These are phyloP conservation scores for Nothoprocta perdicaria DNA, from an alignment of 2,113 vertebrate genomes.

Conservation along the genomic window DNA sequence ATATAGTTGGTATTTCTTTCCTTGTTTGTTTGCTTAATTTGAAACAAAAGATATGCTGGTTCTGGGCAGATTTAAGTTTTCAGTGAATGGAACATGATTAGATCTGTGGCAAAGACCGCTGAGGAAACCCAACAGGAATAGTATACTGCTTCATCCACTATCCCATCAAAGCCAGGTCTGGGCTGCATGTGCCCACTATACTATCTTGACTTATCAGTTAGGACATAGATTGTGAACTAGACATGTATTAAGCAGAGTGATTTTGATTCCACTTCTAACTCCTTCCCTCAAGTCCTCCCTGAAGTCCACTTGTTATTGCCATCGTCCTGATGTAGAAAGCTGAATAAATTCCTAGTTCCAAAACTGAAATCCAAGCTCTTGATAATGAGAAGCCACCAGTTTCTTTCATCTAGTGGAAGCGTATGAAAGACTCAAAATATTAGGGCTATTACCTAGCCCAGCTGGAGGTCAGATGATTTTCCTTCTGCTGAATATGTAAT, in stretches of 20 bases:
- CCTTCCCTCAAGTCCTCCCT: neutral
- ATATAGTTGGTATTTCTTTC: neutral
- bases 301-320: neutral
- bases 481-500: neutral
- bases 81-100: neutral
- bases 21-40: slow-evolving; percentile 38
- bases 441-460: neutral
- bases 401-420: neutral
- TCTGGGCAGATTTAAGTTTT: neutral
- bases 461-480: neutral
- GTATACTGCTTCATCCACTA: neutral
- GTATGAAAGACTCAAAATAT: neutral
- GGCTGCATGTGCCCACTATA: neutral
- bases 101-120: neutral
- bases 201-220: neutral
- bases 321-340: neutral
- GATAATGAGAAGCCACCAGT: neutral
- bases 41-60: neutral
- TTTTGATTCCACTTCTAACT: neutral
- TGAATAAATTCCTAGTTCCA: neutral
- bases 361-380: neutral
- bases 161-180: neutral
- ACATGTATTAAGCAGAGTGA: neutral
- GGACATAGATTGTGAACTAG: neutral
- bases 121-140: neutral